Evolutionary conservation across 2,888 invertebrate genomes (phyloP).

Genomic region (Epsilonema sp.): DNA sequence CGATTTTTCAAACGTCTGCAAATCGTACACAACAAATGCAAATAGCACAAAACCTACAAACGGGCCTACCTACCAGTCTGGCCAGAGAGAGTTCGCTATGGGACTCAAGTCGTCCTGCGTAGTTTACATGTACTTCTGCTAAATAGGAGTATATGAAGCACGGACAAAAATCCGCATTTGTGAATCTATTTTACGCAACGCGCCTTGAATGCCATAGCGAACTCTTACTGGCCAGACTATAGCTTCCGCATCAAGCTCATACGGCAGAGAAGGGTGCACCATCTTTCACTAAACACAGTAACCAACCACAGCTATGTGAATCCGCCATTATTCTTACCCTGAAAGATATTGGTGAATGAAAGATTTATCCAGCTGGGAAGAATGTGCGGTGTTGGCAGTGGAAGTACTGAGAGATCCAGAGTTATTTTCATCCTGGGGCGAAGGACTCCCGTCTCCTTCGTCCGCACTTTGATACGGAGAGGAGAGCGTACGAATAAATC

Average conservation of each 20-base stretch:
- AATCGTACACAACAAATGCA: background rate
- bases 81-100: no score
- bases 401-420: constrained; percentile 20
- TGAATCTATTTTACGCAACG: no score
- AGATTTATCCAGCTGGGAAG: constrained; percentile 26
- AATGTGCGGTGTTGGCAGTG: constrained; percentile 25
- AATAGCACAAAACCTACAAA: no score
- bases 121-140: no score
- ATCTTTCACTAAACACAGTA: background rate
- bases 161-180: no score
- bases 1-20: constrained; percentile 7
- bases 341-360: constrained; percentile 50
- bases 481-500: constrained; percentile 50
- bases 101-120: no score
- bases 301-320: background rate
- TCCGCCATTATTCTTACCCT: constrained; percentile 38
- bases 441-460: constrained; percentile 9
- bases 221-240: no score
- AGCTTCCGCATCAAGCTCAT: background rate
- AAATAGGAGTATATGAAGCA: no score
- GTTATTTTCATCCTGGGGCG: background rate
- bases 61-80: background rate
- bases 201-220: no score
- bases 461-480: constrained; percentile 41
- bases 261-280: background rate